These are phyloP conservation scores for Rousettus madagascariensis DNA, from an alignment of 2,797 vertebrate species.

Conservation along the genomic window DNA sequence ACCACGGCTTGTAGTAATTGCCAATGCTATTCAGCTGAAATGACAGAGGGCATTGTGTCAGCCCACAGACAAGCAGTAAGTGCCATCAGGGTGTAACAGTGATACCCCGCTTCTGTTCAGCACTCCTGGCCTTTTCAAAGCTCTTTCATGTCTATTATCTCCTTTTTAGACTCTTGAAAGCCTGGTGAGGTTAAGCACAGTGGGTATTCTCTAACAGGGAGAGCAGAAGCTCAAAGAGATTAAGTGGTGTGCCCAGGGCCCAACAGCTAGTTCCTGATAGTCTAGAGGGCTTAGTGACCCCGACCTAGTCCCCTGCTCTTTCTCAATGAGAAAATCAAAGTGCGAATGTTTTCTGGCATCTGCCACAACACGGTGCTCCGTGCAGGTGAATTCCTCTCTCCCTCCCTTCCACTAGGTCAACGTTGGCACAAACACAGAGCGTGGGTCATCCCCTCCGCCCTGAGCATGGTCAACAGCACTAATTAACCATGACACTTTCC, in stretches of 20 bases:
- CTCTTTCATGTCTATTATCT: not conserved
- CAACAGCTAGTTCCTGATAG: not conserved
- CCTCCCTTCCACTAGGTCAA: rapidly evolving
- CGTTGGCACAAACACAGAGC: not conserved
- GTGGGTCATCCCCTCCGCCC: rapidly evolving
- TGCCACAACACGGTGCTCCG: rapidly evolving
- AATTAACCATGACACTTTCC: not conserved
- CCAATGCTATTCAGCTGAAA: slow-evolving; percentile 95
- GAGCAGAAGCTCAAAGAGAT: not conserved
- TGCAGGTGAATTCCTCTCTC: not conserved
- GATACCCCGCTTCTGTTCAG: not conserved
- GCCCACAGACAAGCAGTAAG: not conserved
- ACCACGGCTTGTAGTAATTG: slow-evolving; percentile 97
- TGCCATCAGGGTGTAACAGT: not conserved
- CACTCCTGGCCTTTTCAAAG: slow-evolving; percentile 24
- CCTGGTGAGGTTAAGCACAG: not conserved
- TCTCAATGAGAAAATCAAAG: not conserved
- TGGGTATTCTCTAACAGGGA: not conserved
- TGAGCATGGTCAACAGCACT: rapidly evolving
- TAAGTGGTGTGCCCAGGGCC: not conserved
- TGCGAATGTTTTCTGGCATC: too few species aligned
- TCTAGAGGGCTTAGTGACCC: not conserved
- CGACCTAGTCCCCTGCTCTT: not conserved
- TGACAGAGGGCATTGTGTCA: slow-evolving; percentile 46
- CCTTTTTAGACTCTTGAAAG: not conserved